Conservation (phyloP, 1,140 invertebrate genomes). For the Temnothorax curvispinosus region DNA sequence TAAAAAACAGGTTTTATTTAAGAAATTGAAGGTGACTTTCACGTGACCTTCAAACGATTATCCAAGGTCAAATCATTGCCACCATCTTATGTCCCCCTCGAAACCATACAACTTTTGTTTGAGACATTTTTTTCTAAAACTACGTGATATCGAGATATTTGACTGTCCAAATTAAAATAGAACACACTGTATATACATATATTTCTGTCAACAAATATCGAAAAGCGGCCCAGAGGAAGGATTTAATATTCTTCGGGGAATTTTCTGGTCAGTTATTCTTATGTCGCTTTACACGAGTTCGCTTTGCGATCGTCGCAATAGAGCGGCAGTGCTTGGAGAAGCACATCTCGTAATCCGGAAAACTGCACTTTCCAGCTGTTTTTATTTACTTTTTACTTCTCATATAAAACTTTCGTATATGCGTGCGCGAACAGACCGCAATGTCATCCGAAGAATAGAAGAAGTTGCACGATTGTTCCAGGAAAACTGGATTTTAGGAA, state of each 20-base stretch:
- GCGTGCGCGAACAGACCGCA: not conserved
- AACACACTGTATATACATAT: not conserved
- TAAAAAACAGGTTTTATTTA: no score
- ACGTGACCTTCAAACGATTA: no score
- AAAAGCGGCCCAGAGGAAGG: not conserved
- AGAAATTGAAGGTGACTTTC: no score
- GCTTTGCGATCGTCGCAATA: constrained; percentile 7
- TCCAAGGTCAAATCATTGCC: no score
- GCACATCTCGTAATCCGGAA: constrained; percentile 21
- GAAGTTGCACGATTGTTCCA: constrained; percentile 46
- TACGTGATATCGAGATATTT: no score
- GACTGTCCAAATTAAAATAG: no score
- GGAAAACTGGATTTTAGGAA: constrained; percentile 39
- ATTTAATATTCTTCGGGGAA: not conserved
- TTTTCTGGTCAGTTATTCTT: constrained; percentile 33
- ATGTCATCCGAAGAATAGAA: constrained; percentile 14
- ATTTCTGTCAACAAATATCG: not conserved
- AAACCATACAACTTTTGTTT: no score
- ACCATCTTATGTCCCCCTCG: no score
- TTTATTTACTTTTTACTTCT: constrained; percentile 11
- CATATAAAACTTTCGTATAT: constrained; percentile 31
- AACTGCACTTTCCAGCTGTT: constrained; percentile 20
- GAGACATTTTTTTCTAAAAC: no score
- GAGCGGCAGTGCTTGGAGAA: not conserved
- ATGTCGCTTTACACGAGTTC: not conserved